A percentile compares a stretch with the other conserved stretches of the same genome.
phyloP scores from a whole-genome alignment of 2,888 invertebrate genomes.

The Timema cristinae region DNA sequence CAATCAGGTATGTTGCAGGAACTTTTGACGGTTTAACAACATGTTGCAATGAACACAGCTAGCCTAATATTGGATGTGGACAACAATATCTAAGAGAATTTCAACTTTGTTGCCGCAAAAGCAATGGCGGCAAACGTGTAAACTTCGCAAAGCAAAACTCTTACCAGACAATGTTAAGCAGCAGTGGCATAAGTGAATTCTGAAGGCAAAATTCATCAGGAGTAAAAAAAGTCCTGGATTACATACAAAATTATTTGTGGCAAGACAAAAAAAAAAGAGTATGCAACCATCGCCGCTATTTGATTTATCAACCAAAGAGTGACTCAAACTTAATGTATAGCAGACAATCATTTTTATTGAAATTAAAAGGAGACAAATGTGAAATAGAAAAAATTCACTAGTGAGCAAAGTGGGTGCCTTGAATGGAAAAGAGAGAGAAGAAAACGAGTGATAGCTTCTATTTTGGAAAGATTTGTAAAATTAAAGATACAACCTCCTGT shows the following conservation, averaged over 20 bases:
- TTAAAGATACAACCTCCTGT: background rate
- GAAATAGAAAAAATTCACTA: background rate
- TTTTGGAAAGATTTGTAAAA: background rate
- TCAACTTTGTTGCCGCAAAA: background rate
- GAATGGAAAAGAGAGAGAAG: background rate
- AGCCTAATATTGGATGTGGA: constrained; percentile 2
- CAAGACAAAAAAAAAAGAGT: no score
- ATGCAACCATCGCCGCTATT: no score
- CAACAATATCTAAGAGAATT: background rate
- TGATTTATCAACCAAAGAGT: no score
- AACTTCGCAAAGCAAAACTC: background rate
- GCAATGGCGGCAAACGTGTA: background rate
- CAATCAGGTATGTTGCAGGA: no score
- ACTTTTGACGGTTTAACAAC: background rate
- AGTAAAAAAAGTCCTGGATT: background rate
- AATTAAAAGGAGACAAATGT: no score
- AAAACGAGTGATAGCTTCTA: background rate
- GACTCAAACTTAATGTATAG: no score
- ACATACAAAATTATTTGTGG: no score
- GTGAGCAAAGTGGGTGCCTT: background rate
- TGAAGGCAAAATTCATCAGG: background rate
- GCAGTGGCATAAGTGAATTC: background rate
- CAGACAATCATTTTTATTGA: no score
- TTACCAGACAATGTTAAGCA: background rate
- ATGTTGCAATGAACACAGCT: background rate